These are phyloP conservation scores for Sardina pilchardus DNA, from an alignment of 2,113 vertebrate species.

Conservation along the genomic window DNA sequence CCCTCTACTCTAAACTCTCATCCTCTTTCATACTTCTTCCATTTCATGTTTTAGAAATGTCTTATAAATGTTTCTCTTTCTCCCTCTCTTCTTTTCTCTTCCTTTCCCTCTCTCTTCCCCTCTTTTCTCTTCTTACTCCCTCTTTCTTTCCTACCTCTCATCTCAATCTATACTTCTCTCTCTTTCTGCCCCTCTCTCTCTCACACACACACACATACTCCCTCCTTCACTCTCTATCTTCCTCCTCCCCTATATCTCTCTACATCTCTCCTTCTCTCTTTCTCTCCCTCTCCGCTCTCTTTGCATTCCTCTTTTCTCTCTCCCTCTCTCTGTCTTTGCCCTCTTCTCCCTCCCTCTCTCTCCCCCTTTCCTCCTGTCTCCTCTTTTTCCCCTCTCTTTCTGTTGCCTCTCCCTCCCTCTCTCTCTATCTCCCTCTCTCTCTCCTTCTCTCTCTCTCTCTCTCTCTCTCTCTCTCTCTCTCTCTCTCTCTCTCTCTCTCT, in stretches of 20 bases:
- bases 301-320: background rate
- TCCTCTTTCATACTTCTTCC: no score
- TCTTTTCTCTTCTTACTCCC: background rate
- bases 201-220: no score
- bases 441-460: background rate
- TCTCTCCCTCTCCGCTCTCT: background rate
- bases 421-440: background rate
- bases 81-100: background rate
- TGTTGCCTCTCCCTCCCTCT: background rate
- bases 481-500: conserved; percentile 19
- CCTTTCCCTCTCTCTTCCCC: background rate
- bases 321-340: background rate
- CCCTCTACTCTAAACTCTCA: no score
- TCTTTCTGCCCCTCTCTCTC: no score
- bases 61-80: no score
- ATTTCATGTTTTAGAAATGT: no score
- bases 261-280: no score
- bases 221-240: no score
- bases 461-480: background rate
- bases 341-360: background rate
- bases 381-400: background rate
- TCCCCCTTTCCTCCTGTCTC: background rate
- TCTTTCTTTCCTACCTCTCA: background rate
- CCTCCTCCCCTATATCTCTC: no score
- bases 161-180: no score